These are phyloP conservation scores for Steinernema khuongi DNA, from an alignment of 1,140 invertebrate species.

Conservation along the genomic window DNA sequence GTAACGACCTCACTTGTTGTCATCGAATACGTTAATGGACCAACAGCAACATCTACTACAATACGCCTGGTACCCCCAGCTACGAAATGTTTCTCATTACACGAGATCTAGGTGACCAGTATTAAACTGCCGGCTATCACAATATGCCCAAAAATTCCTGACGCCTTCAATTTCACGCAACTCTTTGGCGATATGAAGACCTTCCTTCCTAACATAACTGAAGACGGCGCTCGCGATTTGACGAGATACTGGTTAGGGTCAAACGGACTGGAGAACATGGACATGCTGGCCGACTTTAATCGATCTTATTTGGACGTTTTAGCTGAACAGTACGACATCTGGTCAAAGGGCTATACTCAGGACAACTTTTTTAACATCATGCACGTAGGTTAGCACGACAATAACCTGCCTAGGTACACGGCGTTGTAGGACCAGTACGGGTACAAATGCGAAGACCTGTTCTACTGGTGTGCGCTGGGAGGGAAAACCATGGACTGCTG, in stretches of 20 bases:
- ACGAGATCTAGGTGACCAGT: constrained; percentile 28
- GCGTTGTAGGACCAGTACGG: constrained; percentile 50
- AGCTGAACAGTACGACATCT: constrained; percentile 41
- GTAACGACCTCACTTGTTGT: constrained; percentile 46
- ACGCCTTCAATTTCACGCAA: constrained; percentile 48
- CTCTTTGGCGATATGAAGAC: constrained; percentile 43
- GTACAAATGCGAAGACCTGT: constrained; percentile 53
- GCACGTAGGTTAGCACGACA: constrained; percentile 16
- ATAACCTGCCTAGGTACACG: neutral
- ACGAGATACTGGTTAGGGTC: constrained; percentile 46
- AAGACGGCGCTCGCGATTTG: constrained; percentile 19
- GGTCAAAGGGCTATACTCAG: constrained; percentile 41
- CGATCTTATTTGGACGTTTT: constrained; percentile 46
- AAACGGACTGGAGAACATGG: constrained; percentile 53
- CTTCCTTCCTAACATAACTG: neutral
- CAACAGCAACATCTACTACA: constrained; percentile 55
- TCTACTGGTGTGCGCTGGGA: constrained; percentile 47
- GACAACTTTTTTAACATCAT: constrained; percentile 45
- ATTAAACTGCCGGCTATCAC: constrained; percentile 51
- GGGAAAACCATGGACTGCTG: constrained; percentile 49
- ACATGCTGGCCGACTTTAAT: constrained; percentile 41
- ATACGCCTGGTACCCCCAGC: constrained; percentile 51
- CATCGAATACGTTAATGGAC: constrained; percentile 53
- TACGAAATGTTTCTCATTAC: neutral
- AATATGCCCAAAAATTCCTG: constrained; percentile 53